Percentiles rank a stretch among this genome's conserved stretches.
phyloP scores from a whole-genome alignment of 2,113 vertebrate species.

The Monopterus albus region DNA sequence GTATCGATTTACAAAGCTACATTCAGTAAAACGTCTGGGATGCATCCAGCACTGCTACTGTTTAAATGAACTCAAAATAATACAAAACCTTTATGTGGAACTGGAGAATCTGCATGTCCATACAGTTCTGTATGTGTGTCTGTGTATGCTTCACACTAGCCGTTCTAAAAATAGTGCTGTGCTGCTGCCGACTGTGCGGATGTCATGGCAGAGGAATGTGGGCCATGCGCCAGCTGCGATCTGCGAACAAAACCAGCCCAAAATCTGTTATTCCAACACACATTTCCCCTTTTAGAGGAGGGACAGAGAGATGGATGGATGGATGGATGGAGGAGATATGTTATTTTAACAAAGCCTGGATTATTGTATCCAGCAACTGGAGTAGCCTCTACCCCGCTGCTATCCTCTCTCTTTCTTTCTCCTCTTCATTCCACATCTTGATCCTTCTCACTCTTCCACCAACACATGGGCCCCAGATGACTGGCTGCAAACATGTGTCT shows the following conservation, averaged over 20 bases:
- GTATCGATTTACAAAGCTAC: not conserved
- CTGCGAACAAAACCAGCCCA: conserved; percentile 71
- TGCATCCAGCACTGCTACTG: not conserved
- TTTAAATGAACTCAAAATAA: not conserved
- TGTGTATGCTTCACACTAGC: conserved; percentile 21
- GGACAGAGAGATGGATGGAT: conserved; percentile 25
- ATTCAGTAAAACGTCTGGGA: not conserved
- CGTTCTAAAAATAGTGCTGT: conserved; percentile 72
- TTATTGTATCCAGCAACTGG: conserved; percentile 65
- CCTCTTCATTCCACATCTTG: conserved; percentile 15
- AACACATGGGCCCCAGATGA: conserved; percentile 73
- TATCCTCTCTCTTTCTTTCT: conserved; percentile 1
- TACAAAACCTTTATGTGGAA: not conserved
- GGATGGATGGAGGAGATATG: conserved; percentile 41
- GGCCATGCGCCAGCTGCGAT: conserved; percentile 74
- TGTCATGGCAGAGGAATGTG: conserved; percentile 79
- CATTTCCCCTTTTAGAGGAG: conserved; percentile 47
- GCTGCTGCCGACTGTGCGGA: conserved; percentile 65
- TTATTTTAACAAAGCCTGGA: conserved; percentile 64
- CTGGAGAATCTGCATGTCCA: not conserved
- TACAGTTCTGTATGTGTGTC: conserved; percentile 1
- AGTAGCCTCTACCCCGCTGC: conserved; percentile 1
- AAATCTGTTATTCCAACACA: conserved; percentile 79
- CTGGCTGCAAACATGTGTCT: conserved; percentile 12
- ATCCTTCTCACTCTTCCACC: not conserved